Base-by-base conservation (phyloP, 2,888 invertebrate species). In the Scaptodrosophila latifasciaeformis region DNA sequence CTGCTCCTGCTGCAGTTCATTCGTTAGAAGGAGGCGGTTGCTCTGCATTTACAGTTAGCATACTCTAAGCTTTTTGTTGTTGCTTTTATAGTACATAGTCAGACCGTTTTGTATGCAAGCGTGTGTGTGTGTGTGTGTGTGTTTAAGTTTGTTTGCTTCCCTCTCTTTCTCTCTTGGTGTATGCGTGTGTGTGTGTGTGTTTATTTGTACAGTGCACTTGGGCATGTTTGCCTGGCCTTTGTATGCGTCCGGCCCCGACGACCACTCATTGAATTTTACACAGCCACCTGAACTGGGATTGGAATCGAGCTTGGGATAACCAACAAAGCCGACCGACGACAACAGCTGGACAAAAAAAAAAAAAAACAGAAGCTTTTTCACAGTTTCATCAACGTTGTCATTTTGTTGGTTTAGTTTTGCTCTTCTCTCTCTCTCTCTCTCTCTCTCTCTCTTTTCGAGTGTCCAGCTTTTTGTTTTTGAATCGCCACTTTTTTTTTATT, bases 191-290 rank as follows among this genome's bases (percentile, higher is more conserved):
- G 13, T 49, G 40, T 44, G 5, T 49, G 21, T 47, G 47, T 54
- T 1, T 17, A 27, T 45, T 44, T 52, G 31, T 52, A 45, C 53
- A 50, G 34, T 62, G 49, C 50, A 54, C 37, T 56, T 62, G 56
- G 63, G 40, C 55, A 67, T 74, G 60, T 78, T 78, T 75, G 55
- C 76, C 56, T 54, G 65, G 62, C 67, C 57, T 75, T 74, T 74
- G 72, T 64, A 62, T n/a, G n/a, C 37, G 37, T 37, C 37, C 24
- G 24, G 24, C n/a, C n/a, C n/a, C n/a, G n/a, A n/a, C n/a, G n/a
- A n/a, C n/a, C n/a, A 13, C 3, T 37, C 37, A 37, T 37, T 37
- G 37, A 37, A 19, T 37, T 37, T 37, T 37, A 17, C 37, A 10
- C 17, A 15, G 10, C 12, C 37, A 18, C 37, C 37, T 10, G 17